Evolutionary conservation across 2,797 vertebrate genomes (phyloP).

Genomic region (Euphonia xanthogaster): DNA sequence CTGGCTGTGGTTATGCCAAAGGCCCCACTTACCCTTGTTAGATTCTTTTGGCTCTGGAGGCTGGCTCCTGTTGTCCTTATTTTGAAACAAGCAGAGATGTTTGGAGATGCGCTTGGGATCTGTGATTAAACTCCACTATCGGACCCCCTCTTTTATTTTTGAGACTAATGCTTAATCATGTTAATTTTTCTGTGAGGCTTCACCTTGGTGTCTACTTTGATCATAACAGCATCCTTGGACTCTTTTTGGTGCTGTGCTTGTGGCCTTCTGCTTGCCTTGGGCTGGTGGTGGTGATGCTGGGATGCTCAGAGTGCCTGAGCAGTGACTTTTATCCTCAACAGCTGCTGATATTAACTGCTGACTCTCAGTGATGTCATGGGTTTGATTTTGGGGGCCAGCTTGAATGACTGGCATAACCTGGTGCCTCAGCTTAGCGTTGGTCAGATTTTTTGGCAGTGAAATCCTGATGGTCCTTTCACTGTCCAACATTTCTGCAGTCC

Average conservation of each 20-base stretch:
- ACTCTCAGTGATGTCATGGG: conserved; percentile 27
- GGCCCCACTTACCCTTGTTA: not conserved
- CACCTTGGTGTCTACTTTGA: not conserved
- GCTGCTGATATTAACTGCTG: conserved; percentile 21
- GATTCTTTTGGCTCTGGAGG: not conserved
- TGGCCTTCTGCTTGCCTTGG: not conserved
- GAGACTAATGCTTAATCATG: not conserved
- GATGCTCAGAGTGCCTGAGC: conserved; percentile 35
- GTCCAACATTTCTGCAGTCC: not conserved
- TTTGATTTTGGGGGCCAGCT: conserved; percentile 5
- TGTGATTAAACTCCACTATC: not conserved
- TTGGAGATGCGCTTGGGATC: not conserved
- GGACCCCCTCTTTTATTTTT: not conserved
- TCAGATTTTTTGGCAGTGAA: conserved; percentile 41
- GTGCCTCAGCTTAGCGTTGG: not conserved
- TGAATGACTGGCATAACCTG: conserved; percentile 31
- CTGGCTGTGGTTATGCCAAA: not conserved
- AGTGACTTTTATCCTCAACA: conserved; percentile 56
- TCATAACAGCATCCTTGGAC: not conserved
- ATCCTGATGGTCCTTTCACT: not conserved
- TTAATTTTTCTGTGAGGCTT: not conserved
- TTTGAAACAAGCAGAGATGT: not conserved
- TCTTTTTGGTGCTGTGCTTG: not conserved
- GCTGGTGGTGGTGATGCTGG: not conserved
- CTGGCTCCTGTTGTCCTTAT: not conserved